Percentiles rank a stretch among this genome's conserved stretches.
phyloP scores from a whole-genome alignment of 1,140 invertebrate genomes.

The Orius insidiosus region DNA sequence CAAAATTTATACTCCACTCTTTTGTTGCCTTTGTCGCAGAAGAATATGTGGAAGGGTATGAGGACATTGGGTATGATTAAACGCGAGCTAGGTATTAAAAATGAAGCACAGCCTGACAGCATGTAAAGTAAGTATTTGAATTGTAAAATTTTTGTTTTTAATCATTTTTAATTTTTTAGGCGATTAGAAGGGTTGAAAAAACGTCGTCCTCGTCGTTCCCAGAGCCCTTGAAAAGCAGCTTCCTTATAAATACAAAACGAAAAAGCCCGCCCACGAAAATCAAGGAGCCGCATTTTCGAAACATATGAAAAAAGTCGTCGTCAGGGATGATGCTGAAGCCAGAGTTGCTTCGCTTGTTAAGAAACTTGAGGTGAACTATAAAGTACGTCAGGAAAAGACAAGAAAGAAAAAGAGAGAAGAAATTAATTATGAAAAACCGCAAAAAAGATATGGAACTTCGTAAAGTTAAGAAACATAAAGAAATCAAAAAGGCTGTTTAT shows the following conservation, averaged over 20 bases:
- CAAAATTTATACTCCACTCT: constrained; percentile 78
- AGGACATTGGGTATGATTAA: constrained; percentile 85
- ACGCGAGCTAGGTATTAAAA: constrained; percentile 55
- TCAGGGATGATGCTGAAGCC: constrained; percentile 75
- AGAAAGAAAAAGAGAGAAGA: constrained; percentile 42
- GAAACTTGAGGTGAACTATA: constrained; percentile 55
- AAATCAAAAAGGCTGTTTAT: constrained; percentile 70
- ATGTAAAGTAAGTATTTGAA: constrained; percentile 42
- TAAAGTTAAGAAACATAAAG: constrained; percentile 53
- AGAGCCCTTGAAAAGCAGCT: constrained; percentile 70
- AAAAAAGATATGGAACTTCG: constrained; percentile 44
- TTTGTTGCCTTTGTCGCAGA: constrained; percentile 53
- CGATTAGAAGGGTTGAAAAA: constrained; percentile 50
- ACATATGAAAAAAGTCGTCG: constrained; percentile 59
- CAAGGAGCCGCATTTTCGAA: constrained; percentile 21
- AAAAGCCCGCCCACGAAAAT: constrained; percentile 33
- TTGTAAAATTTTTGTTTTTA: neutral
- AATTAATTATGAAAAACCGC: constrained; percentile 43
- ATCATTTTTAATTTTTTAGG: constrained; percentile 28
- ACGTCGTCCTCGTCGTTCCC: constrained; percentile 62
- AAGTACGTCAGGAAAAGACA: constrained; percentile 35
- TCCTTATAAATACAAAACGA: constrained; percentile 86
- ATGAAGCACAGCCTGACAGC: constrained; percentile 58
- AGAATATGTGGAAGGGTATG: constrained; percentile 77
- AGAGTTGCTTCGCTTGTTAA: constrained; percentile 65